Evolutionary conservation across 2,888 invertebrate genomes (phyloP), one percentile per base, ranked within the genome.

Genomic region (Melanchra persicariae): DNA sequence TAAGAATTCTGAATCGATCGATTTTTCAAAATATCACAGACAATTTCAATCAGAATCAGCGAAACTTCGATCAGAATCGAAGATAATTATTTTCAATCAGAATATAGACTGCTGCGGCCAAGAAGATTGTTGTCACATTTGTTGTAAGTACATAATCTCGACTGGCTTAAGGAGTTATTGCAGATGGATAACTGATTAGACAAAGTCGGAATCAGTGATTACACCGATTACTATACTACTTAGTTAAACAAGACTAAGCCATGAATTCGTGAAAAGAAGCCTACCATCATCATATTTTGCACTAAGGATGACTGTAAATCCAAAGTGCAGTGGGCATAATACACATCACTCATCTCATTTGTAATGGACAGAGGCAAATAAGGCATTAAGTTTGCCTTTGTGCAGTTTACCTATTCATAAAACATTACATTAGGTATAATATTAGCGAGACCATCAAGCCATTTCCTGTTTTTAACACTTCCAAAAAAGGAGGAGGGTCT

Each of bases 1-100:
- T 96, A 68, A 84, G 57, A 24, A 43, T 6, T 4, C 34, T 34
- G 15, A 34, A 24, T 24, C 15, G 2, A 24, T 51, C 5, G 12
- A 22, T 22, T n/a, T 49, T 49, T 49, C 9, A 49, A 2, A 19
- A 8, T 26, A 2, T 26, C 26, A 26, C 17, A 52, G 26, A 17
- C 17, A 19, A 1, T 26, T 26, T 52, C 19, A 26, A 26, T 26
- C 52, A 26, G 26, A 52, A 52, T 26, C 9, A 8, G 9, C 17
- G 1, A 17, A 8, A 26, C 17, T 43, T 43, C 40, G 15, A 15
- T 2, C 15, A 15, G 15, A 43, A 43, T 40, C 40, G 40, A 1
- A 12, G 40, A 15, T 15, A 43, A n/a, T n/a, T n/a, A n/a, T 5
- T 43, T 43, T 43, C 43, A 43, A 17, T 43, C 17, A 43, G 15